Evolutionary conservation across 2,888 invertebrate genomes (phyloP), one percentile per base, ranked within the genome.

Genomic region (Acholoe squamosa): DNA sequence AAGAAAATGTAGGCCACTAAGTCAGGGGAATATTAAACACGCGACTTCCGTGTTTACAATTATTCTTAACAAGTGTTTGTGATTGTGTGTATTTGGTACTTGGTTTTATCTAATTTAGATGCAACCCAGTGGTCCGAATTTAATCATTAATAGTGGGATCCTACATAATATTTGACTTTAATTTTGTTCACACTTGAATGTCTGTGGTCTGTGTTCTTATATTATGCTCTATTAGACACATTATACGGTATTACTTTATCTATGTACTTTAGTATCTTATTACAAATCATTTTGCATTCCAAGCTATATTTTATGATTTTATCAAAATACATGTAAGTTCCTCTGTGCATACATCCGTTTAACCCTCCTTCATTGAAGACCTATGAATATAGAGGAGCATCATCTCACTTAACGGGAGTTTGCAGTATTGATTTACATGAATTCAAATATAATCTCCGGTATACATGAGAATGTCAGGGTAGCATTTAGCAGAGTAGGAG

Each of bases 1-100:
- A 86, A 86, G 54, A 56, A 52, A 86, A 52, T 86, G 86, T 54
- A 54, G 86, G 54, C 54, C 86, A n/a, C 86, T 31, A 56, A 86
- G 86, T 86, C 86, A 54, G 86, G 10, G 43, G 51, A 22, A 84
- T 84, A 84, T 84, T 43, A 71, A 71, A 71, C 71, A 28, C 71
- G 0, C 22, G 33, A 34, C 16, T 51, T 34, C n/a, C n/a, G 84
- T 22, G 19, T 19, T n/a, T 34, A 19, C 84, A 0, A 77, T n/a
- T 25, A 43, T 33, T 10, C 43, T 25, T 84, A 33, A 33, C 33
- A 84, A 84, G 84, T 34, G 28, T 84, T 84, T 84, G n/a, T n/a
- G 43, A 84, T 84, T 84, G 84, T 84, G 84, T 84, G 43, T 84
- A n/a, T 84, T 43, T 19, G 43, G 43, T 84, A 43, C 22, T 43